These are phyloP conservation scores for Sterna hirundo DNA, from an alignment of 2,113 vertebrate genomes.

Conservation along the genomic window DNA sequence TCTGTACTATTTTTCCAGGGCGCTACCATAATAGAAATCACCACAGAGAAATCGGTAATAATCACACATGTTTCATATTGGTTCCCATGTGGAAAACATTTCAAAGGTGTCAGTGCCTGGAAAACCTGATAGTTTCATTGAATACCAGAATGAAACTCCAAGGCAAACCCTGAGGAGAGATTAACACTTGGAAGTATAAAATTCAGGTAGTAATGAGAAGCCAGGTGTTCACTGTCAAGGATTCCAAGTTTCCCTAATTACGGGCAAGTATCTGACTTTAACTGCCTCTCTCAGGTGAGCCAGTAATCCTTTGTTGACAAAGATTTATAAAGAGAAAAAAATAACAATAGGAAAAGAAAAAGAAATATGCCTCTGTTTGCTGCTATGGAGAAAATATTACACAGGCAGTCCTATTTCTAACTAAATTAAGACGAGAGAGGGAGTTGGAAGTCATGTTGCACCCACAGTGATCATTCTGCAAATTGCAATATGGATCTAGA, in stretches of 20 bases:
- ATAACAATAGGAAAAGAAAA: slow-evolving; percentile 36
- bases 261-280: slow-evolving; percentile 35
- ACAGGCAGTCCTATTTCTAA: slow-evolving; percentile 37
- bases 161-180: slow-evolving; percentile 55
- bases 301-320: slow-evolving; percentile 34
- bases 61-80: slow-evolving; percentile 44
- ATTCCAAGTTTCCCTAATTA: slow-evolving; percentile 61
- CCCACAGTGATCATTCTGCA: slow-evolving; percentile 63
- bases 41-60: slow-evolving; percentile 43
- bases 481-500: slow-evolving; percentile 65
- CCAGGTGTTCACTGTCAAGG: slow-evolving; percentile 52
- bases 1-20: slow-evolving; percentile 3
- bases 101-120: slow-evolving; percentile 38
- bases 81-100: slow-evolving; percentile 48
- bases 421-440: slow-evolving; percentile 51
- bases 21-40: slow-evolving; percentile 30
- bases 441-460: slow-evolving; percentile 51
- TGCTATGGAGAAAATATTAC: slow-evolving; percentile 25
- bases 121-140: slow-evolving; percentile 35
- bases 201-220: slow-evolving; percentile 56
- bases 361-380: slow-evolving; percentile 25
- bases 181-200: slow-evolving; percentile 57
- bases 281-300: slow-evolving; percentile 44
- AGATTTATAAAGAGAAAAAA: slow-evolving; percentile 51
- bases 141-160: slow-evolving; percentile 34